Evolutionary conservation across 23 tunicate genomes (phyloP).

Genomic region (Styela clava): DNA sequence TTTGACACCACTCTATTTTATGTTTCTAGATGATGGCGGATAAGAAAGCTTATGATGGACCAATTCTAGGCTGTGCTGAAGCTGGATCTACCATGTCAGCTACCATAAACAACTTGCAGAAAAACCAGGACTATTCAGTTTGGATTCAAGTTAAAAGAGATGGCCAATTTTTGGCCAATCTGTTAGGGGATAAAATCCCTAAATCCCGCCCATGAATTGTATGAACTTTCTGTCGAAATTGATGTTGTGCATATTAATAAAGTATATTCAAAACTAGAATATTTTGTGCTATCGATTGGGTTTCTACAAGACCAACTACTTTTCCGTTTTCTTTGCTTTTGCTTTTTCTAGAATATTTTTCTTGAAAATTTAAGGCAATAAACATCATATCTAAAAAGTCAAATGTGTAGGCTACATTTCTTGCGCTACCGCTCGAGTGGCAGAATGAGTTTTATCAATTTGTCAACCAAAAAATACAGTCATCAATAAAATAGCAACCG

Average conservation of each 20-base stretch:
- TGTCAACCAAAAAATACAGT: too few species aligned
- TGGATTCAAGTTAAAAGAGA: not conserved
- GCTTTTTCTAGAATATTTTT: not conserved
- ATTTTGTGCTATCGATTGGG: not conserved
- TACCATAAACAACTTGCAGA: not conserved
- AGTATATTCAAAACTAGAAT: not conserved
- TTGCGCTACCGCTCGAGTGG: too few species aligned
- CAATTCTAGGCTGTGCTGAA: not conserved
- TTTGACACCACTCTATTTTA: not conserved
- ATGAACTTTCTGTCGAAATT: not conserved
- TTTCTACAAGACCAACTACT: too few species aligned
- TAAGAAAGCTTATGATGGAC: not conserved
- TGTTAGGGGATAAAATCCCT: not conserved
- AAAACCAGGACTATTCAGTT: not conserved
- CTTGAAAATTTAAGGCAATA: not conserved
- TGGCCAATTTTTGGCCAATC: not conserved
- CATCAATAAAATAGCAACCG: too few species aligned
- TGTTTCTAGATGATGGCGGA: not conserved
- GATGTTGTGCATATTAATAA: not conserved
- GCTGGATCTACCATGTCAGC: not conserved
- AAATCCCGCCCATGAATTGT: not conserved
- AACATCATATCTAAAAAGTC: not conserved
- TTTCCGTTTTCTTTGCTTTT: not conserved
- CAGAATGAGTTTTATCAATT: too few species aligned
- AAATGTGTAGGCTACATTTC: too few species aligned